Percentiles rank a stretch among this genome's conserved stretches.
Evolutionary conservation across 2,888 invertebrate species (phyloP).

Genomic region (Dolichopus griseipennis): DNA sequence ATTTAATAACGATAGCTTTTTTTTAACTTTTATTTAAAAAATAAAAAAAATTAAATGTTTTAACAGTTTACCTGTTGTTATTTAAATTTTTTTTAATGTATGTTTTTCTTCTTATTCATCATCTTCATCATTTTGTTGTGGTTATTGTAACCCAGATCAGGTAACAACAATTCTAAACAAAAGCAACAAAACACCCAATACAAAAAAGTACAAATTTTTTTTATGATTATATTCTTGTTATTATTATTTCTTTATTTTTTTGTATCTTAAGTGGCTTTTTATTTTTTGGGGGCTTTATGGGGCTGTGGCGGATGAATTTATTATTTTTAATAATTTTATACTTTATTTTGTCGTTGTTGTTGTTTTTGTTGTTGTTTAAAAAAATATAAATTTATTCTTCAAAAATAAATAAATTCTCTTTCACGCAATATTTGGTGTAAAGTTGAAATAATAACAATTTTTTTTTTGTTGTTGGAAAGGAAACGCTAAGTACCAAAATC

Average conservation of each 20-base stretch:
- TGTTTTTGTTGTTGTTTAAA: neutral
- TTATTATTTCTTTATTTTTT: neutral
- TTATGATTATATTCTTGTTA: too few relatives aligned
- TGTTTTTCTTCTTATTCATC: neutral
- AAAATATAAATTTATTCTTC: too few relatives aligned
- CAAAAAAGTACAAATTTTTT: too few relatives aligned
- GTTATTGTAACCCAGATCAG: neutral
- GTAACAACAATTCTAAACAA: neutral
- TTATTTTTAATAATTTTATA: neutral
- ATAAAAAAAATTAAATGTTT: neutral
- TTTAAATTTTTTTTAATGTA: neutral
- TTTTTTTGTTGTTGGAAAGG: neutral
- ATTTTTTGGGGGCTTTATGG: neutral
- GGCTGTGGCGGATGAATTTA: slow-evolving; percentile 6
- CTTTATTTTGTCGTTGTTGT: neutral
- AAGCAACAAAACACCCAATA: neutral
- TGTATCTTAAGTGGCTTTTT: slow-evolving; percentile 2
- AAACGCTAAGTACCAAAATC: neutral
- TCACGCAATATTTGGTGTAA: too few relatives aligned
- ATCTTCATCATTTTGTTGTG: neutral
- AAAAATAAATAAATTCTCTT: too few relatives aligned
- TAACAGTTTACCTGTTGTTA: slow-evolving; percentile 6
- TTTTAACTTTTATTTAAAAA: neutral
- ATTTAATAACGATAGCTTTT: neutral
- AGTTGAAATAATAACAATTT: too few relatives aligned